Evolutionary conservation across 2,797 vertebrate species (phyloP), one percentile per base, ranked within the genome.

Genomic region (Urosaurus nigricauda): DNA sequence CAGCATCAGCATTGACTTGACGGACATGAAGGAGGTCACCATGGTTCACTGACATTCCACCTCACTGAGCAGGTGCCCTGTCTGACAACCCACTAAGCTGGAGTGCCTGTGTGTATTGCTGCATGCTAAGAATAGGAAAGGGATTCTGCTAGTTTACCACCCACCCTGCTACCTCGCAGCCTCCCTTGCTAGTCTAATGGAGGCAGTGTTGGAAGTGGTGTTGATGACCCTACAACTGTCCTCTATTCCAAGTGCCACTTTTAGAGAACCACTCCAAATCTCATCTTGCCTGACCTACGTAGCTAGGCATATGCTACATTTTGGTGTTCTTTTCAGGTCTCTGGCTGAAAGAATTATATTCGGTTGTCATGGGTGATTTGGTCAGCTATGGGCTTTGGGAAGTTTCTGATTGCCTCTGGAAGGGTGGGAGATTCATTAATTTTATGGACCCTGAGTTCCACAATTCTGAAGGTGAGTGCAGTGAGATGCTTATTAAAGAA

Each of bases 191-290:
- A 14, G 51, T 63, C 47, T 86, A 5, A 79, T 78, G 43, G 74
- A 86, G 60, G 40, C 78, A 37, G 58, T n/a, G 24, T 65, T 78
- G 60, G 21, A 65, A 29, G 40, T 63, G 26, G 40, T 65, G 5
- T 63, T 86, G 73, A 43, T n/a, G 43, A 16, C 37, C 68, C 51
- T 84, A 84, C 40, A 43, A 85, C 40, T 85, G 60, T 65, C 29
- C 68, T 68, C 35, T 17, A 75, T 75, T 24, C 35, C 58, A 24
- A 85, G 4, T 2, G 11, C 40, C 8, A 35, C 84, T 60, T 60
- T 26, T 43, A 40, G 16, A 37, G 40, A 7, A 35, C 37, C 40
- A 9, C 37, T 77, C 74, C 63, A n/a, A 16, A 63, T 16, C 43
- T 85, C 56, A 60, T 12, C 29, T 3, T 68, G 29, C 29, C 65